These are phyloP conservation scores for Doris montereyensis DNA, from an alignment of 2,888 invertebrate genomes.

Conservation along the genomic window DNA sequence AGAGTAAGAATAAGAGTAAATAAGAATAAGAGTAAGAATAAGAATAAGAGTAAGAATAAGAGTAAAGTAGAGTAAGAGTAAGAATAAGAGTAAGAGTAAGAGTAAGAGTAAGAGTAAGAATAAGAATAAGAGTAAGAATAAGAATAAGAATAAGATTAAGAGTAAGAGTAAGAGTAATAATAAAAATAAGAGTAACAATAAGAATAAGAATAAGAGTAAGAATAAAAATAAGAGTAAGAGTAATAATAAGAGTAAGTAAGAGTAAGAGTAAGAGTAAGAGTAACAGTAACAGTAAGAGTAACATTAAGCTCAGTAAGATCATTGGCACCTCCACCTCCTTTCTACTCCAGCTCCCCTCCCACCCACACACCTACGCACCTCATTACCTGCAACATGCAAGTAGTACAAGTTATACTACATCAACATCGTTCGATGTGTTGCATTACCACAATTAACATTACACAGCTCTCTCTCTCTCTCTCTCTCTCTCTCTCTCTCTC, in stretches of 20 bases:
- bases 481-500: no score
- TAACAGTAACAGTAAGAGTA: background rate
- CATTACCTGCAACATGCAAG: no score
- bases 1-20: no score
- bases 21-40: no score
- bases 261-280: background rate
- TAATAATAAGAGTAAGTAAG: background rate
- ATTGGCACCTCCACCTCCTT: no score
- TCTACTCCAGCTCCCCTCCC: no score
- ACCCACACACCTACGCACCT: no score
- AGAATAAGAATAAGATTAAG: background rate
- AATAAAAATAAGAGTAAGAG: background rate
- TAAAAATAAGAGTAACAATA: background rate
- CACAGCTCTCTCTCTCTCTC: no score
- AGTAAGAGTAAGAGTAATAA: background rate
- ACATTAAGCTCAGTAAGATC: background rate
- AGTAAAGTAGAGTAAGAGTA: no score
- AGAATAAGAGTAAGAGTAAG: background rate
- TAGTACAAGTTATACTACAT: no score
- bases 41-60: no score
- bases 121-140: background rate
- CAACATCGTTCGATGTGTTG: no score
- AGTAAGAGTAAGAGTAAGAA: background rate
- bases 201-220: background rate
- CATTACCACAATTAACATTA: background rate